Evolutionary conservation across 2,797 vertebrate genomes (phyloP).

Genomic region (Semaprochilodus insignis): DNA sequence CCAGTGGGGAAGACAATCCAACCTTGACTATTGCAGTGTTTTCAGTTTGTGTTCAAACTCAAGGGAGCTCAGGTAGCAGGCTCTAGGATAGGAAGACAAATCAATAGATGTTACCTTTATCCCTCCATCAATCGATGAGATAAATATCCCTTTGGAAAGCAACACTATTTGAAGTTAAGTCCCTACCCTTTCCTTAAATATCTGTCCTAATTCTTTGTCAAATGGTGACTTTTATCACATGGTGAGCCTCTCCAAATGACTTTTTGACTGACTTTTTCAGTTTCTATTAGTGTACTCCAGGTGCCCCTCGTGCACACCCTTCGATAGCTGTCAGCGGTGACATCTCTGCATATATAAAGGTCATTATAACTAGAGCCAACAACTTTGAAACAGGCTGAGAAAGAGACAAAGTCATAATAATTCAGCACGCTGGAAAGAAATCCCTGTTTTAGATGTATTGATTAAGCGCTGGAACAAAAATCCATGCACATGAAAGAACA

Average conservation of each 20-base stretch:
- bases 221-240: neutral
- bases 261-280: neutral
- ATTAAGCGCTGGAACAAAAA: conserved; percentile 63
- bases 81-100: conserved; percentile 56
- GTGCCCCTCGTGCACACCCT: neutral
- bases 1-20: neutral
- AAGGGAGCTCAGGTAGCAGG: conserved; percentile 68
- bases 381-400: conserved; percentile 25
- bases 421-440: conserved; percentile 30
- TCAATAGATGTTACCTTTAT: conserved; percentile 60
- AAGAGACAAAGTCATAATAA: conserved; percentile 19
- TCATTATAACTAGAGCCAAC: conserved; percentile 18
- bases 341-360: conserved; percentile 25
- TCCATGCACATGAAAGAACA: conserved; percentile 56
- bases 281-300: neutral
- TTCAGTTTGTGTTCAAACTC: conserved; percentile 45
- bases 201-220: conserved; percentile 1
- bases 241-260: neutral
- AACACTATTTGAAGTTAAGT: neutral
- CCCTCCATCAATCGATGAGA: conserved; percentile 65
- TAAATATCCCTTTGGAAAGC: conserved; percentile 3
- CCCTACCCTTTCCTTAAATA: neutral
- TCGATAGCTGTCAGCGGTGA: neutral
- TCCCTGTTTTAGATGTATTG: conserved; percentile 62
- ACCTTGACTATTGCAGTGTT: neutral